Percentiles rank a stretch among this genome's conserved stretches.
phyloP scores from a whole-genome alignment of 92 coral and sea anemone species.

The Isaurus tuberculatus region DNA sequence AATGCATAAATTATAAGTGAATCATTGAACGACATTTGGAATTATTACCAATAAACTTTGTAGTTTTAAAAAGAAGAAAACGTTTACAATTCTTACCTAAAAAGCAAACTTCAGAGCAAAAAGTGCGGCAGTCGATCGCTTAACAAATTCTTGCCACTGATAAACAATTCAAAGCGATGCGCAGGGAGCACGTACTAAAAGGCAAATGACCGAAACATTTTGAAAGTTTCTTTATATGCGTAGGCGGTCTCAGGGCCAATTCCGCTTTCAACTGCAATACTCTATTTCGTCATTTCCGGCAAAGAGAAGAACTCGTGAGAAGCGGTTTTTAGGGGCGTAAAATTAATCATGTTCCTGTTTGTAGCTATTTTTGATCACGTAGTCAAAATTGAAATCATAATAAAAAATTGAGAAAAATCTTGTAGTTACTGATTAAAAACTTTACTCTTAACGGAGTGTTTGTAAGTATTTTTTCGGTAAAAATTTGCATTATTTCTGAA shows the following conservation, averaged over 20 bases:
- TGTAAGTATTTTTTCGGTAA: no score
- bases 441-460: no score
- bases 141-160: neutral
- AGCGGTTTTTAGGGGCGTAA: neutral
- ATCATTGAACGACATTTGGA: no score
- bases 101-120: neutral
- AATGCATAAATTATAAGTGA: no score
- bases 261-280: slow-evolving; percentile 17
- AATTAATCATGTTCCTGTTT: neutral
- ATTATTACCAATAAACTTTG: no score
- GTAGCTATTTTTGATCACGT: neutral
- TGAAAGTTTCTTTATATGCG: neutral
- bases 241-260: neutral
- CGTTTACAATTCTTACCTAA: no score
- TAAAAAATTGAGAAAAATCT: neutral
- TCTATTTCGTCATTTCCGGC: slow-evolving; percentile 15
- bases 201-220: neutral
- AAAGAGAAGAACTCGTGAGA: neutral
- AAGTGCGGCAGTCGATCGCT: no score
- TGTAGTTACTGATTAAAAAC: neutral
- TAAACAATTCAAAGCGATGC: neutral
- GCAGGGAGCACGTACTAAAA: neutral
- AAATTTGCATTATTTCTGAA: no score
- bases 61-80: no score
- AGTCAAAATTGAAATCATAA: neutral